These are phyloP conservation scores for Epinotia bilunana DNA, from an alignment of 2,888 invertebrate genomes.

Conservation along the genomic window DNA sequence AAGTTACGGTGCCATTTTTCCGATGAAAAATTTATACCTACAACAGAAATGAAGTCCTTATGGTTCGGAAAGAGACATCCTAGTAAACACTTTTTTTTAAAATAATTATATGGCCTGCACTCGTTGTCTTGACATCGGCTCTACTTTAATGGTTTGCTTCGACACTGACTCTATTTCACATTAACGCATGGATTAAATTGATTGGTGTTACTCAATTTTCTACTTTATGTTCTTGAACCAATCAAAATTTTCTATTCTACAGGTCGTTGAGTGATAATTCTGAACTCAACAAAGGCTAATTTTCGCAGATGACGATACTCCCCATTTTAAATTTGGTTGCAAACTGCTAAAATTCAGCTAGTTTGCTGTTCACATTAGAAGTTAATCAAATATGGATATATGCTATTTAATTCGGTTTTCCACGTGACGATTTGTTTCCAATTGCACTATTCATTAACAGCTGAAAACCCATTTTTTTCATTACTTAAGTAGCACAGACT, in stretches of 20 bases:
- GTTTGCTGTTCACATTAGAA: slow-evolving; percentile 23
- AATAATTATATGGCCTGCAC: too few species aligned
- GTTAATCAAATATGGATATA: slow-evolving; percentile 13
- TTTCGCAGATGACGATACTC: not conserved
- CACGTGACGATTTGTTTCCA: not conserved
- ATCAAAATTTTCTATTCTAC: too few species aligned
- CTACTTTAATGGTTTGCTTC: too few species aligned
- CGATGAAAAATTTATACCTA: not conserved
- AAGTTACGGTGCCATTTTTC: not conserved
- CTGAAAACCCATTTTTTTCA: slow-evolving; percentile 4
- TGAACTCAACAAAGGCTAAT: not conserved
- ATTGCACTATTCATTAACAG: not conserved
- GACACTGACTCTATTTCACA: too few species aligned
- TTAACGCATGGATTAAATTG: too few species aligned
- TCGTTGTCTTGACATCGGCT: too few species aligned
- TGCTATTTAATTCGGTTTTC: slow-evolving; percentile 18
- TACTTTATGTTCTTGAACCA: too few species aligned
- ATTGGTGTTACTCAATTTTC: too few species aligned
- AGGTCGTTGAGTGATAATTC: too few species aligned
- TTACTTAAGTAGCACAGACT: not conserved
- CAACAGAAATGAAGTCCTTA: not conserved
- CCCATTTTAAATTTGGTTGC: not conserved
- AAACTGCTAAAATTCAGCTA: not conserved
- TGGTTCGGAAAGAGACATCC: too few species aligned
- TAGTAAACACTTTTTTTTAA: too few species aligned